Base-by-base conservation (phyloP, 2,797 vertebrate species). In the Girardinus metallicus region DNA sequence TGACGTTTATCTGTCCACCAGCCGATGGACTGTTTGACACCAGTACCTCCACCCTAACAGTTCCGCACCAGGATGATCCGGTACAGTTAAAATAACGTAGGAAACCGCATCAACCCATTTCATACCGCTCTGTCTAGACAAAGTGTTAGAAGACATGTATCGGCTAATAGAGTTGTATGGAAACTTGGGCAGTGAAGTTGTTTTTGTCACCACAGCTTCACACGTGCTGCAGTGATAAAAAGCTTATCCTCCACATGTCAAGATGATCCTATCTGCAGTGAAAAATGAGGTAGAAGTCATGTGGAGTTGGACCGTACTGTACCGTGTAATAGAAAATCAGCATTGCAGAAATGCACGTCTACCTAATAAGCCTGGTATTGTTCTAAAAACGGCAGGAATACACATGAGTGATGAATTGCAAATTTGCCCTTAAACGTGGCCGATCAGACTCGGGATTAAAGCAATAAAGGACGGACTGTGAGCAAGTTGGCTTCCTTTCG, bases 401-500 rank as follows among this genome's bases (percentile, higher is more conserved):
- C 41, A 23, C 15, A 34, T 2, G 13, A 74, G 49, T 36, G 49
- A 39, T 74, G 73, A 74, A 26, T 34, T 73, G 72, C 29, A 34
- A 73, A 47, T 73, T 49, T 70, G 39, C 13, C 66, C 66, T 70
- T 43, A 43, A 70, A 41, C 9, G 39, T 43, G 41, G 66, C 66
- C 3, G 66, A 70, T 43, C 66, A 70, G 39, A n/a, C 41, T 13
- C 39, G 10, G 36, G 66, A n/a, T 70, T 43, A 13, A 66, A 70
- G 11, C 26, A 43, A 43, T 70, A 70, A n/a, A 70, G 23, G 66
- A 68, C 39, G 39, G 11, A 55, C 21, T 9, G 51, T 34, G 36
- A 55, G 39, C 46, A 36, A 39, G 46, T 78, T 36, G 70, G 62
- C 49, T 44, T 47, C 55, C 41, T 76, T 76, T 43, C 15, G 49